Evolutionary conservation across 1,140 invertebrate genomes (phyloP), one percentile per base, ranked within the genome.

Genomic region (Cyphomyrmex costatus): DNA sequence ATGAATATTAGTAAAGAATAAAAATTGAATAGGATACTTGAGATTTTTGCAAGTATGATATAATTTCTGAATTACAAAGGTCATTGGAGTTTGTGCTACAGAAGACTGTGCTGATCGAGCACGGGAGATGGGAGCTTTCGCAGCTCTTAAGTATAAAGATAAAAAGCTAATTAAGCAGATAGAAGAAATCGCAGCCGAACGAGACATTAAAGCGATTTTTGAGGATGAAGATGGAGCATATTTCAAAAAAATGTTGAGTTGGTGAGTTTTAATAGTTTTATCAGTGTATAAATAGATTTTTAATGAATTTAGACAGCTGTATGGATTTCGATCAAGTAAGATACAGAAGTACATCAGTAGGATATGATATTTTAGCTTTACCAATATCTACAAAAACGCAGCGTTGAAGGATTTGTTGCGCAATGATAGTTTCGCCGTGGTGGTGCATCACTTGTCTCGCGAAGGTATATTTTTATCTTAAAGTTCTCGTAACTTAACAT

Each of bases 181-280:
- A 27, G 92, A 95, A 77, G 95, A 96, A 58, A 91, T 96, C 49
- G 96, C 96, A 3, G 92, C 95, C 16, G 95, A 95, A 3, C 93
- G 95, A 91, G 95, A 96, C n/a, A 96, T 96, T 0, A 93, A 96
- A 91, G 93, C 96, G 19, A 95, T 97, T 19, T 96, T 97, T 92
- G 96, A 97, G 79, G 95, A 96, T 30, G 95, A 95, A 33, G 96
- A 95, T 51, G 96, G 96, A 27, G 95, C 96, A 77, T 87, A 96
- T 63, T 96, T 97, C 71, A 94, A 95, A 85, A 94, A 95, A 83
- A 92, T 95, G 36, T 91, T 97, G 16, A 91, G 94, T 86, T 95
- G 96, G 96, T 96, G 91, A 91, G 91, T 92, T 0, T 21, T 21
- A 19, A 65, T 10, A 86, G n/a, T 42, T 19, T 3, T n/a, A 4